These are phyloP conservation scores for Trissolcus basalis DNA, from an alignment of 1,140 invertebrate genomes.

Conservation along the genomic window DNA sequence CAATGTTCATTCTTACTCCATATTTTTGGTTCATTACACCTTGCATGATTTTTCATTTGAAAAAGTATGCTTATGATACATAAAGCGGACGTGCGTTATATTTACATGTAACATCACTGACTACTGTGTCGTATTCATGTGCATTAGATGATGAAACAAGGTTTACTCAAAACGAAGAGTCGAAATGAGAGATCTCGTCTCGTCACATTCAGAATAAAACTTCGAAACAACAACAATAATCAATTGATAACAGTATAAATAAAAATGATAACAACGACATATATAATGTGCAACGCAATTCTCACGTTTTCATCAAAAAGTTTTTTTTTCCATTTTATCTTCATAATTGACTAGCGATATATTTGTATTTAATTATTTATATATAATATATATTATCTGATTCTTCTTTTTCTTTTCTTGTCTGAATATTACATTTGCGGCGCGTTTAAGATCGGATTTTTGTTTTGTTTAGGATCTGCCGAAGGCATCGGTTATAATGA, in stretches of 20 bases:
- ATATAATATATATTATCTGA: constrained; percentile 36
- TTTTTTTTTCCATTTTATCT: constrained; percentile 45
- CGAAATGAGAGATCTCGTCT: constrained; percentile 19
- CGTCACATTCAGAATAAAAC: constrained; percentile 29
- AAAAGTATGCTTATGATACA: constrained; percentile 53
- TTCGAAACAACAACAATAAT: constrained; percentile 43
- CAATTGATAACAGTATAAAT: constrained; percentile 48
- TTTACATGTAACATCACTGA: constrained; percentile 60
- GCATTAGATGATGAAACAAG: constrained; percentile 32
- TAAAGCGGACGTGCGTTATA: constrained; percentile 57
- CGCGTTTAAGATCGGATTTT: constrained; percentile 43
- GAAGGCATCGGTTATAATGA: constrained; percentile 58
- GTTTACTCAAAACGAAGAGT: constrained; percentile 11
- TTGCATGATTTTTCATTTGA: constrained; percentile 11
- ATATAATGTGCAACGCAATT: constrained; percentile 59
- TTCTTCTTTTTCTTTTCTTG: constrained; percentile 17
- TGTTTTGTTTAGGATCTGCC: constrained; percentile 46
- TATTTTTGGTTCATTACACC: constrained; percentile 7
- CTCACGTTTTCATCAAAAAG: constrained; percentile 31
- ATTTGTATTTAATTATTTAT: constrained; percentile 41
- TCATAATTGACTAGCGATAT: constrained; percentile 73
- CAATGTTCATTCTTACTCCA: constrained; percentile 17
- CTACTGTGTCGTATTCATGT: constrained; percentile 40
- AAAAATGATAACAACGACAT: constrained; percentile 40
- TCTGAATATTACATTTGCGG: constrained; percentile 47